These are phyloP conservation scores for Pristionchus mayeri DNA, from an alignment of 2,888 invertebrate species.

Conservation along the genomic window DNA sequence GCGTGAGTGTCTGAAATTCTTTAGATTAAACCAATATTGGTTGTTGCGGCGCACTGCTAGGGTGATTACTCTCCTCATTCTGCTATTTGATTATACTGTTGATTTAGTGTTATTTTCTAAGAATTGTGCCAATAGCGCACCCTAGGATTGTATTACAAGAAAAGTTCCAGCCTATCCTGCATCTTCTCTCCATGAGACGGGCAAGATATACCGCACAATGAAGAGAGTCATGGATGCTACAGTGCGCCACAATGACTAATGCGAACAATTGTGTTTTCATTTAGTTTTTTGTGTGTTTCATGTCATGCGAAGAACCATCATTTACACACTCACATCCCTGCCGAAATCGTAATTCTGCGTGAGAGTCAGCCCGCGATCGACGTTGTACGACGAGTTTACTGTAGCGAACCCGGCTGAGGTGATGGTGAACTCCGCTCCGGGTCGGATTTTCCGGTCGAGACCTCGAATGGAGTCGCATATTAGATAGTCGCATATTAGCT, in stretches of 20 bases:
- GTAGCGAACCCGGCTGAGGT: conserved; percentile 7
- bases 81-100: background rate
- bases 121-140: too few relatives aligned
- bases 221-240: too few relatives aligned
- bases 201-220: too few relatives aligned
- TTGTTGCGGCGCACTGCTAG: too few relatives aligned
- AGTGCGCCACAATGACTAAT: too few relatives aligned
- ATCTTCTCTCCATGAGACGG: too few relatives aligned
- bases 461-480: background rate
- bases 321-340: conserved; percentile 18
- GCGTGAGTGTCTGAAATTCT: conserved; percentile 15
- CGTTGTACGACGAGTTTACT: conserved; percentile 1
- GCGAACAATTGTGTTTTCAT: too few relatives aligned
- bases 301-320: background rate
- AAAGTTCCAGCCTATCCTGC: too few relatives aligned
- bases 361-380: background rate
- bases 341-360: conserved; percentile 21
- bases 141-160: too few relatives aligned
- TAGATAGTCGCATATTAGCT: too few relatives aligned
- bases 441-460: background rate
- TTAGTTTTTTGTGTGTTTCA: background rate
- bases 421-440: background rate
- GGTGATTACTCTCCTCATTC: too few relatives aligned
- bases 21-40: too few relatives aligned
- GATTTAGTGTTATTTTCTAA: background rate